phyloP scores from a whole-genome alignment of 1,140 invertebrate species.

The Diorhabda sublineata region DNA sequence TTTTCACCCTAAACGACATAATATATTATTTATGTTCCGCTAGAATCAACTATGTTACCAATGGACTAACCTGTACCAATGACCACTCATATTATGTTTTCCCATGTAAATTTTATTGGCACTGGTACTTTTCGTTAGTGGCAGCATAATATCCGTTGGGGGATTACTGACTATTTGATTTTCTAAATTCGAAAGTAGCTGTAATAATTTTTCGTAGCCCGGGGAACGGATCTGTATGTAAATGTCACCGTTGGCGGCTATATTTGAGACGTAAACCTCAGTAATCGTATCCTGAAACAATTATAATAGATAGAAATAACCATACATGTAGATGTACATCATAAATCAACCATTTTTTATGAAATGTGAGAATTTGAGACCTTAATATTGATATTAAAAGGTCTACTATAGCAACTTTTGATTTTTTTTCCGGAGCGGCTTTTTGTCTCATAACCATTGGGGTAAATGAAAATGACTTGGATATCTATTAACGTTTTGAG shows the following conservation, averaged over 20 bases:
- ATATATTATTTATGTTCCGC: background rate
- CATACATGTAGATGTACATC: too few relatives aligned
- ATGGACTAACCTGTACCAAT: slow-evolving; percentile 35
- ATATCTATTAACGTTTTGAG: too few relatives aligned
- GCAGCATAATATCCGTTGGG: slow-evolving; percentile 12
- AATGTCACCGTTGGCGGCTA: slow-evolving; percentile 47
- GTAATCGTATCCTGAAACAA: slow-evolving; percentile 37
- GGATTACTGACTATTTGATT: slow-evolving; percentile 31
- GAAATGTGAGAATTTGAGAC: too few relatives aligned
- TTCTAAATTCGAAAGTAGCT: slow-evolving; percentile 37
- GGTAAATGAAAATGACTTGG: too few relatives aligned
- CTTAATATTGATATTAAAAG: too few relatives aligned
- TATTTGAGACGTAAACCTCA: slow-evolving; percentile 48
- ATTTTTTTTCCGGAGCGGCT: too few relatives aligned
- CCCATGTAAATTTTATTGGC: slow-evolving; percentile 45
- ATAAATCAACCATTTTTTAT: too few relatives aligned
- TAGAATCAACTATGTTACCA: background rate
- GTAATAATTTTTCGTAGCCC: slow-evolving; percentile 42
- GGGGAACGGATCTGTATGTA: slow-evolving; percentile 49
- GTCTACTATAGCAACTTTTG: too few relatives aligned
- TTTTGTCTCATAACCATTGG: too few relatives aligned
- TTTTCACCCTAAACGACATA: slow-evolving; percentile 32
- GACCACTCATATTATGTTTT: slow-evolving; percentile 37
- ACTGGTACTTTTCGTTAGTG: slow-evolving; percentile 27
- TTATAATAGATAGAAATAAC: background rate